Base-by-base conservation (phyloP, 2,888 invertebrate genomes). In the Andrena camellia region DNA sequence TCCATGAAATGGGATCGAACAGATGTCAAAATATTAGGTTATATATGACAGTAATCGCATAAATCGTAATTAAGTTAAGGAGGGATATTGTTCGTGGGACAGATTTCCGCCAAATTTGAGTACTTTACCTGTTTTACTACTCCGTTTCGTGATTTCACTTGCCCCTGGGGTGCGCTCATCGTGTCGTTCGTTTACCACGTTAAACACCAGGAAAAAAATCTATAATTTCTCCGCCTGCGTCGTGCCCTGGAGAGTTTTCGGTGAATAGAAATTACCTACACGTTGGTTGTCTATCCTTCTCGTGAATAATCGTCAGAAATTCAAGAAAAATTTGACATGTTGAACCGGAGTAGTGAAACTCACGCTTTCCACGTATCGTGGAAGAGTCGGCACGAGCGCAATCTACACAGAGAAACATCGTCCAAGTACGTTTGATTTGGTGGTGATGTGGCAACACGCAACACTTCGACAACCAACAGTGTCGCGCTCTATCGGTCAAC, bases 41-140 rank as follows among this genome's bases (percentile, higher is more conserved):
- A 84, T 62, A 81, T n/a, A 50, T 75, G 10, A 68, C 48, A 68
- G 62, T 70, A 78, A 77, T 62, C 13, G 42, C 26, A 50, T 31
- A 71, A 67, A 57, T 78, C n/a, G n/a, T 64, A 17, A 13, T 50
- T 54, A 10, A 26, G 52, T 63, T 60, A 5, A 7, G 17, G 0
- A 20, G 20, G 33, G 23, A n/a, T 57, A 54, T 42, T n/a, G 17
- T 20, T 7, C n/a, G 17, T 26, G 10, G 26, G 57, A 50, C 35
- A 13, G 52, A 52, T 35, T 52, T 10, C 57, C 29, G 23, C 31
- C 31, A 70, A 75, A 82, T 76, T 52, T 20, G 13, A n/a, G 29
- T 52, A 76, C 92, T 94, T 94, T 93, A 96, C 96, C 95, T 96
- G 95, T 94, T 96, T 96, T 78, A 96, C 95, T 92, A 95, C 95